These are phyloP conservation scores for Apus apus DNA, from an alignment of 2,113 vertebrate species.

Conservation along the genomic window DNA sequence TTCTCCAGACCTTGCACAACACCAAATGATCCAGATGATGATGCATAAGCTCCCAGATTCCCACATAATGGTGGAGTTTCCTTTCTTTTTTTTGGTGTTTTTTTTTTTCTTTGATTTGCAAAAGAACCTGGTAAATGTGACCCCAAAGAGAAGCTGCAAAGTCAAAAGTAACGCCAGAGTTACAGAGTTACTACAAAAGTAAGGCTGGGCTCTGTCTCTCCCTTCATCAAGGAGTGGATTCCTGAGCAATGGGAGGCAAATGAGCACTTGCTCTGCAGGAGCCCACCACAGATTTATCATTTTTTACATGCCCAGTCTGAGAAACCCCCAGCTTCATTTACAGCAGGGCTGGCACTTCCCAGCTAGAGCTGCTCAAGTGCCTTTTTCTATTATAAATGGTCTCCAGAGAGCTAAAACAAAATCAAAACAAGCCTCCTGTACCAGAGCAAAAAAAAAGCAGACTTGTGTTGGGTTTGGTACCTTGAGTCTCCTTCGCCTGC, in stretches of 20 bases:
- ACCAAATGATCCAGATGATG: not conserved
- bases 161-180: no score
- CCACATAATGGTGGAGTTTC: not conserved
- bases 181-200: no score
- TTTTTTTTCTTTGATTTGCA: not conserved
- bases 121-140: not conserved
- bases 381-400: not conserved
- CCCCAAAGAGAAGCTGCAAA: not conserved
- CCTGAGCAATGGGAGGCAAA: not conserved
- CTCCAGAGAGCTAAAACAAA: not conserved
- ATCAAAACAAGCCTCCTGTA: not conserved
- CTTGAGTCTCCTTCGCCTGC: not conserved
- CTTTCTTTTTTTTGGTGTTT: no score
- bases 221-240: accelerated
- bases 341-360: not conserved
- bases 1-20: not conserved
- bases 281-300: not conserved
- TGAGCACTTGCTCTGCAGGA: not conserved
- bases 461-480: not conserved
- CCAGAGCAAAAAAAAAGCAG: not conserved
- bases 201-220: accelerated
- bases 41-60: not conserved
- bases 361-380: not conserved
- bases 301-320: not conserved
- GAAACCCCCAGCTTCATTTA: not conserved